Conservation (phyloP, 2,888 invertebrate species). For the Sialis fuliginosa region DNA sequence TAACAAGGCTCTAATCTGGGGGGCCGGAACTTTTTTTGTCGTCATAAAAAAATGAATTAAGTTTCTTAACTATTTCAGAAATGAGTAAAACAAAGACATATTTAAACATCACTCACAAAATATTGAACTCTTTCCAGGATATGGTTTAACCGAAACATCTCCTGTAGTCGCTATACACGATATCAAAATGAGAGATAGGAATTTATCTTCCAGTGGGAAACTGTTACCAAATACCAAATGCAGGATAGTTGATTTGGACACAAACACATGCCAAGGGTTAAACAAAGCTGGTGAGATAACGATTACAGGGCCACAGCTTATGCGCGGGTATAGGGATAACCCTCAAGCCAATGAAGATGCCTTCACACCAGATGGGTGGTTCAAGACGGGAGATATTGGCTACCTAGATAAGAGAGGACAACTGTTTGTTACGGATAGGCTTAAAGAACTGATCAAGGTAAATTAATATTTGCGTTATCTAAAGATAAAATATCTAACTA, state of each 20-base stretch:
- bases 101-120: too few species aligned
- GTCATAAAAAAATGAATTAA: too few species aligned
- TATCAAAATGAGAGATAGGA: constrained; percentile 16
- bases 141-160: constrained; percentile 58
- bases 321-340: constrained; percentile 63
- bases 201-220: constrained; percentile 38
- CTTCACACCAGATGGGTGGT: constrained; percentile 53
- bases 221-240: constrained; percentile 24
- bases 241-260: constrained; percentile 19
- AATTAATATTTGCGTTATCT: constrained; percentile 13
- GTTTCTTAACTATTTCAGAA: too few species aligned
- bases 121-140: constrained; percentile 29
- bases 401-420: constrained; percentile 41
- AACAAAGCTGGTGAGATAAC: constrained; percentile 23
- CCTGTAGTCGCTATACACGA: constrained; percentile 28
- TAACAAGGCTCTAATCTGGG: too few species aligned
- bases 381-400: constrained; percentile 45
- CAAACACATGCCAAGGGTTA: constrained; percentile 28
- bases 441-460: constrained; percentile 74
- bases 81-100: too few species aligned
- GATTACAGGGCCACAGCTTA: constrained; percentile 62
- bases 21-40: too few species aligned
- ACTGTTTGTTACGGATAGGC: constrained; percentile 54
- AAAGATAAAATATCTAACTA: too few species aligned
- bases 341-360: constrained; percentile 50